Base-by-base conservation (phyloP, 2,113 vertebrate genomes). In the Agelaius phoeniceus region DNA sequence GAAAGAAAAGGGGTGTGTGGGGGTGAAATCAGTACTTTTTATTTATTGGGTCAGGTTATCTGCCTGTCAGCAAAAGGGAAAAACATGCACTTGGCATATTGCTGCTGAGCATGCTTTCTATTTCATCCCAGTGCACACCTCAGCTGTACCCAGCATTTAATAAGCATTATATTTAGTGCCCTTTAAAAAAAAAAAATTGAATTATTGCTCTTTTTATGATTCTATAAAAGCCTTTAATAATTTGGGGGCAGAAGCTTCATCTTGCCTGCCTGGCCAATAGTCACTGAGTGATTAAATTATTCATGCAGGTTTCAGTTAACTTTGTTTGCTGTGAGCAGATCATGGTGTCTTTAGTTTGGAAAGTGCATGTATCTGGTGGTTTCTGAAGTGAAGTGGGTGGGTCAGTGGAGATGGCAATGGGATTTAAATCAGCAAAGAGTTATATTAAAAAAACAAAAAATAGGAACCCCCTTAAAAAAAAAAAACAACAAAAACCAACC, bases 191-290 rank as follows among this genome's bases (percentile, higher is more conserved):
- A 97, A 89, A 94, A 97, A 97, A 97, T 97, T 98, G 96, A 98
- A 97, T 97, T 98, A 98, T 96, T 94, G 80, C 93, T 94, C 28
- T 94, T 92, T 97, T 98, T 97, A 98, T 97, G 92, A 73, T 97
- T 97, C 94, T 89, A 94, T 98, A 98, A 98, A 98, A 97, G 69
- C 78, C 93, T 97, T 97, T 98, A 97, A 97, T 98, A 97, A 98
- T 98, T 94, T 97, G 90, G 71, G 73, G 69, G 86, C 97, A 97
- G 93, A 65, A 9, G 61, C 80, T 96, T 92, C 77, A 81, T 97
- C 92, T 97, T 94, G 46, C 19, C 62, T 94, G 86, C 48, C 88
- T 77, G 73, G 28, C 41, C 94, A 95, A 19, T 96, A 78, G 13
- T 96, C 83, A 48, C 48, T 4, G 26, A 90, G 84, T 85, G 74